A percentile compares a stretch with the other conserved stretches of the same genome.
Conservation (phyloP, 1,140 invertebrate species). For the Drosophila equinoxialis region DNA sequence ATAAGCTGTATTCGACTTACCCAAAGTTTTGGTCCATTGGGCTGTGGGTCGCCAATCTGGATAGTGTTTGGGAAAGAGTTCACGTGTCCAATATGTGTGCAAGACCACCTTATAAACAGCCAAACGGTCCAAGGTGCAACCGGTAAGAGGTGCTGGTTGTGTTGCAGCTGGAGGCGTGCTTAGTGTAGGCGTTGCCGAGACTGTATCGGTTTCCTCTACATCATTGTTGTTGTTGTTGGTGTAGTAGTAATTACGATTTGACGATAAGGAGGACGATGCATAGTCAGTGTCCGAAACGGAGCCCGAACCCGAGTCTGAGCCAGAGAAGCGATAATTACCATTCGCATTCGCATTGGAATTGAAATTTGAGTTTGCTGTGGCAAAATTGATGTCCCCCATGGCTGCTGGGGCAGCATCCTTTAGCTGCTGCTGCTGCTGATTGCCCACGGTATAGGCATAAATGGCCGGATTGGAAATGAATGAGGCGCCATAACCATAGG, state of each 20-base stretch:
- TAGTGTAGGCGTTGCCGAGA: slow-evolving; percentile 31
- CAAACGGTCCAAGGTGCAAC: slow-evolving; percentile 86
- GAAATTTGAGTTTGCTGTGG: slow-evolving; percentile 42
- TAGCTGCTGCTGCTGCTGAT: slow-evolving; percentile 44
- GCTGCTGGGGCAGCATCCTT: background rate
- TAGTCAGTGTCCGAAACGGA: background rate
- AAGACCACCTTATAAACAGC: slow-evolving; percentile 93
- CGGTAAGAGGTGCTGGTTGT: slow-evolving; percentile 68
- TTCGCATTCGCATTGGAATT: slow-evolving; percentile 54
- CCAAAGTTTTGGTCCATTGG: slow-evolving; percentile 95
- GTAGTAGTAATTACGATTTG: slow-evolving; percentile 74
- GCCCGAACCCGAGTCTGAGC: background rate
- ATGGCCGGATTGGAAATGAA: slow-evolving; percentile 75
- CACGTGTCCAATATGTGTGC: slow-evolving; percentile 94
- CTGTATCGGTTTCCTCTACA: slow-evolving; percentile 29
- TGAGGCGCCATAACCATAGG: slow-evolving; percentile 60
- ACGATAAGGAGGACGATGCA: slow-evolving; percentile 15
- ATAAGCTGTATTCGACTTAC: slow-evolving; percentile 84
- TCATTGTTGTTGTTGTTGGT: slow-evolving; percentile 59
- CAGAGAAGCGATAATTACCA: slow-evolving; percentile 41
- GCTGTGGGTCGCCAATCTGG: slow-evolving; percentile 95
- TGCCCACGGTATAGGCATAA: slow-evolving; percentile 67
- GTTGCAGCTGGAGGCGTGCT: slow-evolving; percentile 52
- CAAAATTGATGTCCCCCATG: slow-evolving; percentile 62
- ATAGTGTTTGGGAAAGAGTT: slow-evolving; percentile 95